These are phyloP conservation scores for Ectobius pallidus DNA, from an alignment of 2,888 invertebrate genomes.

Conservation along the genomic window DNA sequence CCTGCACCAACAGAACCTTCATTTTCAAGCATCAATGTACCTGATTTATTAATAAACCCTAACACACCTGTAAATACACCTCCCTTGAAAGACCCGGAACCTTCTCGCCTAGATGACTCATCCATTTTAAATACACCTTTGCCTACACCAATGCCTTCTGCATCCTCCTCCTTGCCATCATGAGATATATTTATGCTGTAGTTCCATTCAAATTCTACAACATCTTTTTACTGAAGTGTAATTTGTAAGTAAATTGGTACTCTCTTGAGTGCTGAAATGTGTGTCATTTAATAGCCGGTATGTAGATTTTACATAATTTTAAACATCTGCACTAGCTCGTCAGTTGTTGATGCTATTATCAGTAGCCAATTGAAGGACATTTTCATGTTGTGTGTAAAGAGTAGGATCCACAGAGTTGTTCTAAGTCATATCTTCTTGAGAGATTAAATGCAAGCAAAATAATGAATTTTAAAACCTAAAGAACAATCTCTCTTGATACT, in stretches of 20 bases:
- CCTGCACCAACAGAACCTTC: constrained; percentile 37
- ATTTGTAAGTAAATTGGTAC: constrained; percentile 3
- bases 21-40: constrained; percentile 38
- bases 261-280: constrained; percentile 11
- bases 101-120: constrained; percentile 22
- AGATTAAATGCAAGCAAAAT: too few relatives aligned
- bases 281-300: constrained; percentile 24
- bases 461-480: too few relatives aligned
- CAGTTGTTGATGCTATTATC: too few relatives aligned
- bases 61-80: constrained; percentile 28
- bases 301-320: constrained; percentile 20
- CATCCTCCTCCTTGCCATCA: constrained; percentile 17
- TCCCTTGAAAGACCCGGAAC: background rate
- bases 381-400: too few relatives aligned
- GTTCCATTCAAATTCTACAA: background rate
- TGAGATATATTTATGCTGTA: constrained; percentile 6
- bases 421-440: too few relatives aligned
- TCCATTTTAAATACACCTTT: constrained; percentile 30
- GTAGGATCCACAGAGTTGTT: too few relatives aligned
- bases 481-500: too few relatives aligned
- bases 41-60: constrained; percentile 36
- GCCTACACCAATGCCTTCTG: constrained; percentile 24
- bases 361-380: background rate
- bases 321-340: too few relatives aligned
- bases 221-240: constrained; percentile 16